Evolutionary conservation across 1,140 invertebrate species (phyloP).

Genomic region (Lordiphosa clarofinis): DNA sequence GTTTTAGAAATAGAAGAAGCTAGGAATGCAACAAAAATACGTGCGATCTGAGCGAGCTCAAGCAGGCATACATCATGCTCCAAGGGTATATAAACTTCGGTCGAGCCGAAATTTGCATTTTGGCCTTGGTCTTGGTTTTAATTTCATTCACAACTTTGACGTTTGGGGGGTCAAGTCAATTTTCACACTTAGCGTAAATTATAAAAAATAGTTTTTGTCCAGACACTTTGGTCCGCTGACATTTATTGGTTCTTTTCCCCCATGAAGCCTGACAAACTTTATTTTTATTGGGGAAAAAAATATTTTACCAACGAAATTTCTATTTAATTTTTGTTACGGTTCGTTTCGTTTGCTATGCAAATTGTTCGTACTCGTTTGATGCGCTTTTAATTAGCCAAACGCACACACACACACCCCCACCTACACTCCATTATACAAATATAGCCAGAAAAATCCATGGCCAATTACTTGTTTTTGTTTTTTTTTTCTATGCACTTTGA

Average conservation of each 20-base stretch:
- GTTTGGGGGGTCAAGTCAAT: conserved; percentile 9
- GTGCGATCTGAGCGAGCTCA: no score
- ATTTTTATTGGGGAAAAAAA: not conserved
- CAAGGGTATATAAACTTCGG: no score
- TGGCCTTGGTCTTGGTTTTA: no score
- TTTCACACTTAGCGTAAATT: conserved; percentile 37
- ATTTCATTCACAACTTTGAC: no score
- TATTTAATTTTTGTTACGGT: conserved; percentile 47
- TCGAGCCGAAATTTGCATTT: no score
- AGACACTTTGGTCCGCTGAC: conserved; percentile 39
- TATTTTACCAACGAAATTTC: conserved; percentile 19
- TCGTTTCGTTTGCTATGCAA: conserved; percentile 54
- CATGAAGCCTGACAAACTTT: conserved; percentile 2
- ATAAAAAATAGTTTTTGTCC: conserved; percentile 44
- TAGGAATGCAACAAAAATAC: no score
- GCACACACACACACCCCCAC: not conserved
- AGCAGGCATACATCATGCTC: no score
- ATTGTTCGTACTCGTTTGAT: conserved; percentile 41
- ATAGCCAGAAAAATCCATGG: conserved; percentile 36
- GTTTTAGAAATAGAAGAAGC: no score
- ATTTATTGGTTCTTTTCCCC: conserved; percentile 31
- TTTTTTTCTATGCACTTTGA: conserved; percentile 53
- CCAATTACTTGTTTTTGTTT: conserved; percentile 40
- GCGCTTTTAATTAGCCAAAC: conserved; percentile 46
- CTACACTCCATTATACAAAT: not conserved